Base-by-base conservation (phyloP, 2,888 invertebrate species). In the Tinea semifulvella region DNA sequence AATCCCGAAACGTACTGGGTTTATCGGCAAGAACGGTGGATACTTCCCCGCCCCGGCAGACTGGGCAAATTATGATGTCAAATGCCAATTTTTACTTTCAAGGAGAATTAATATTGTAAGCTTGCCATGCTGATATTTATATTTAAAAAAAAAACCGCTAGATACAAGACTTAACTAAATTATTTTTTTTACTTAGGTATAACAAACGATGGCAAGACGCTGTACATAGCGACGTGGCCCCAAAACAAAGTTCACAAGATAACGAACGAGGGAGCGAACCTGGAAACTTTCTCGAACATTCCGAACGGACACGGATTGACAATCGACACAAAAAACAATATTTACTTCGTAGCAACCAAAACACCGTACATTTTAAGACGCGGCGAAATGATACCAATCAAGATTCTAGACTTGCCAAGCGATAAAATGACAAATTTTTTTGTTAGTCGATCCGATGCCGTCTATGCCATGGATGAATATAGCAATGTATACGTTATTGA, bases 201-300 rank as follows among this genome's bases (percentile, higher is more conserved):
- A 0, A 64, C 60, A 0, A 65, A 55, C 18, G 73, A 77, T 46
- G 79, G 77, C 0, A 48, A 47, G 0, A 52, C 57, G 0, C 69
- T 79, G 67, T 80, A 69, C 8, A 68, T 76, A 45, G 77, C 79
- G 0, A 80, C 80, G 0, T 80, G 76, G 75, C 80, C 80, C 0
- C 77, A 79, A 27, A 79, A 80, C 47, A 54, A 75, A 8, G 80
- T 80, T 0, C 69, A 69, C 11, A 72, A 62, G 45, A 66, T 80
- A 1, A 66, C 67, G 0, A 69, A 67, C 18, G 65, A 70, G 0
- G 76, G 77, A 0, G 65, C 43, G 14, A 68, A 63, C 10, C 63
- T 63, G 27, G 76, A 77, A 36, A 49, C 57, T 1, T 76, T 73
- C 31, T 16, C 68, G 0, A 55, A 63, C 0, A 72, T 80, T 7